Evolutionary conservation across 1,140 invertebrate genomes (phyloP), one percentile per base, ranked within the genome.

Genomic region (Rhopalosiphum maidis): DNA sequence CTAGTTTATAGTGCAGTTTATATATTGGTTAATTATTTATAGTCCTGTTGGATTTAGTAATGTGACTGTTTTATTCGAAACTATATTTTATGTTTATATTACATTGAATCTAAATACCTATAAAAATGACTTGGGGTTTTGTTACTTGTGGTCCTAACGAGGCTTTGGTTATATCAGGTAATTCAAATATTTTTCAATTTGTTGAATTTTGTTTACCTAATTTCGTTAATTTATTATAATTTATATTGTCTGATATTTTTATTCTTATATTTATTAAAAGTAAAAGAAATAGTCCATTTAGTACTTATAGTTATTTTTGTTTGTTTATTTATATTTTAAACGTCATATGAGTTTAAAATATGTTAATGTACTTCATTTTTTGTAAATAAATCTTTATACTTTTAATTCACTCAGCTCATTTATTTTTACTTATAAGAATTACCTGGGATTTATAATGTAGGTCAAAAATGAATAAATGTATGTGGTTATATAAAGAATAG

Each of bases 71-170:
- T 30, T 46, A 86, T 86, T 77, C n/a, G 60, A 77, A 18, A 77
- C 15, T 85, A n/a, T n/a, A 43, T 46, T 30, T 30, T 30, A 46
- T 46, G 43, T 86, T n/a, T 86, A 4, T 86, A 0, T 77, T 77
- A 46, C 30, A 86, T 46, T 18, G 41, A 43, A 30, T 86, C 9
- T 90, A 68, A n/a, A 25, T 89, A 43, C 4, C 5, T 43, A 7
- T 46, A 18, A n/a, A 90, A 43, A 98, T 98, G 98, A 97, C 97
- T 94, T 98, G 97, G 96, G 98, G 98, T 95, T 99, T 99, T 95
- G 98, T 99, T 94, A 99, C 98, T 94, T 99, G 99, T 95, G 99
- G 99, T 68, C 99, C 99, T 7, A 99, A 99, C 95, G 98, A 99
- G 96, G 99, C 99, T 51, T 96, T 99, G 91, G 98, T 99, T 48